These are phyloP conservation scores for Buphagus erythrorhynchus DNA, from an alignment of 2,797 vertebrate genomes.

Conservation along the genomic window DNA sequence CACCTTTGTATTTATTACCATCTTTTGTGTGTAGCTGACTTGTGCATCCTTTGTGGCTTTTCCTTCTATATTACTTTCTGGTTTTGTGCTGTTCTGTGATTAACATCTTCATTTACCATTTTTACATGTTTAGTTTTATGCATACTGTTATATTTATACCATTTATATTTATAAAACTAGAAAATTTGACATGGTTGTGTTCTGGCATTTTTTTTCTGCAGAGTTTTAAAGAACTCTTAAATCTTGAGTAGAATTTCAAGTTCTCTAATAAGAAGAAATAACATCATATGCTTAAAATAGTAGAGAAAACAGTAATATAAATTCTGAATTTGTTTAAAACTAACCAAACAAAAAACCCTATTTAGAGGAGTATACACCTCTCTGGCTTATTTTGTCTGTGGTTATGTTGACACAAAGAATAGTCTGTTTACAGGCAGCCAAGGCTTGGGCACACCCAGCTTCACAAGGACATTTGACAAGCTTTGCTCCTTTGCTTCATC, in stretches of 20 bases:
- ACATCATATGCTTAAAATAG: neutral
- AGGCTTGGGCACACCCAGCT: accelerated
- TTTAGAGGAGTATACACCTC: neutral
- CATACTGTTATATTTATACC: neutral
- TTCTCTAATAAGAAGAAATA: neutral
- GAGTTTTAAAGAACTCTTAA: neutral
- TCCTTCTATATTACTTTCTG: neutral
- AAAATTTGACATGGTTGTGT: accelerated
- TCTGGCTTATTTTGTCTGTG: neutral
- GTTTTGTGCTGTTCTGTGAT: neutral
- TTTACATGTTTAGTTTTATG: neutral
- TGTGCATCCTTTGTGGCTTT: neutral
- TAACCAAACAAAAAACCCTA: neutral
- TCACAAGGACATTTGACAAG: neutral
- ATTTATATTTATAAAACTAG: neutral
- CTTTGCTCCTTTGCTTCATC: neutral
- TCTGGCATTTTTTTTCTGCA: neutral
- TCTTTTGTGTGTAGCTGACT: neutral
- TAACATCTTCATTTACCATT: neutral
- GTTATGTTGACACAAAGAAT: neutral
- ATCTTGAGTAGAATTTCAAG: neutral
- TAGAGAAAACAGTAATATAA: neutral
- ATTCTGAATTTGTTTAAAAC: neutral
- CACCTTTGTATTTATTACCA: neutral
- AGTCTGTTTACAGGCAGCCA: neutral